These are phyloP conservation scores for Oenanthe oenanthe DNA, from an alignment of 2,113 vertebrate genomes.

Conservation along the genomic window DNA sequence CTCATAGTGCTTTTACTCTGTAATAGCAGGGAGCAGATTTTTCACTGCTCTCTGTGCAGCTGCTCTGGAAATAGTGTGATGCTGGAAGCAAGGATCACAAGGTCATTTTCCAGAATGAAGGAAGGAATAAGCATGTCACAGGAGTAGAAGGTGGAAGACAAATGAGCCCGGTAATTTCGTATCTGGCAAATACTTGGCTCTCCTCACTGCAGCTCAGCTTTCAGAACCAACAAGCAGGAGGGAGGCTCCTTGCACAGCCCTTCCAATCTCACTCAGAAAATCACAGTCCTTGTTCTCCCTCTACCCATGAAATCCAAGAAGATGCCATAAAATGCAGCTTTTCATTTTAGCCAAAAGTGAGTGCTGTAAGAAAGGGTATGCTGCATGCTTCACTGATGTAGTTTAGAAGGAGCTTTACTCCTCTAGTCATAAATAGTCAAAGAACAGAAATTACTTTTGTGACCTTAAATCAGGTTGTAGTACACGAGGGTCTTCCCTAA, in stretches of 20 bases:
- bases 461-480: neutral
- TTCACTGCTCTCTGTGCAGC: conserved; percentile 16
- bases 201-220: neutral
- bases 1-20: neutral
- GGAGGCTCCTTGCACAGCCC: neutral
- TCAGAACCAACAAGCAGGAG: neutral
- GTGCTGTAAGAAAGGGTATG: neutral
- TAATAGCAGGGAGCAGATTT: neutral
- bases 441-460: conserved; percentile 1
- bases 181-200: conserved; percentile 19
- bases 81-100: conserved; percentile 36
- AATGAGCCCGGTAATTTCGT: neutral
- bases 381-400: neutral
- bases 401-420: neutral
- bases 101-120: conserved; percentile 34
- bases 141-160: conserved; percentile 32
- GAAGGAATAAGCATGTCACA: conserved; percentile 60
- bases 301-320: neutral
- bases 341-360: neutral
- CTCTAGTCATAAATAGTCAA: neutral
- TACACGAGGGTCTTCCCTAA: neutral
- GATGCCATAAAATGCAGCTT: conserved; percentile 4
- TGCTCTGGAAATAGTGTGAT: conserved; percentile 32
- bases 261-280: neutral
- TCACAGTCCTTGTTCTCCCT: neutral